Conservation (phyloP, 1,140 invertebrate species). For the Lucilia sericata region DNA sequence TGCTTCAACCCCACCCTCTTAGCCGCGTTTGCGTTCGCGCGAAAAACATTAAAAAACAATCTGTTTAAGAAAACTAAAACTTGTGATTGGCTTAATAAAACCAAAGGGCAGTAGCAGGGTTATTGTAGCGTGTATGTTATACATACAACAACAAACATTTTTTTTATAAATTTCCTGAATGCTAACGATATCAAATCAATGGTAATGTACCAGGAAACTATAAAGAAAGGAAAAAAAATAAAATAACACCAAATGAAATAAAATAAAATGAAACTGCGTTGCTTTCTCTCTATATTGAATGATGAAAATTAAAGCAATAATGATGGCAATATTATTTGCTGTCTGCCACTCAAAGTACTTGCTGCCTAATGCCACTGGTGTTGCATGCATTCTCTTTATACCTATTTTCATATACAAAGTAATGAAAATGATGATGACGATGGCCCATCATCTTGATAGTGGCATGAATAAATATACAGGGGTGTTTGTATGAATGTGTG, state of each 20-base stretch:
- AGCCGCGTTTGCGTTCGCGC: too few relatives aligned
- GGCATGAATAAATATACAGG: background rate
- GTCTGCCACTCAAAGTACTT: conserved; percentile 2
- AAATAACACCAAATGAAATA: background rate
- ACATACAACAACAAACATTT: background rate
- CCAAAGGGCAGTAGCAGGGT: background rate
- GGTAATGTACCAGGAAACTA: conserved; percentile 36
- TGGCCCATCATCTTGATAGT: background rate
- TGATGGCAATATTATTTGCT: conserved; percentile 13
- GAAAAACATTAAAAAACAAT: too few relatives aligned
- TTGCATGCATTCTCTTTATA: background rate
- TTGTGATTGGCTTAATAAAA: background rate
- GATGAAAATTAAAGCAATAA: conserved; percentile 25
- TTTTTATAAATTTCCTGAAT: conserved; percentile 31
- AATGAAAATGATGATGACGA: background rate
- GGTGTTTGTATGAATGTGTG: background rate
- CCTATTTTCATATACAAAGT: background rate
- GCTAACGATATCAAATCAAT: conserved; percentile 38
- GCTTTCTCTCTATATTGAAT: background rate
- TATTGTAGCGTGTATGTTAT: background rate
- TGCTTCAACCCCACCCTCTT: too few relatives aligned
- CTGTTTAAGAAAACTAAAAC: background rate
- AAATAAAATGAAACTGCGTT: conserved; percentile 16
- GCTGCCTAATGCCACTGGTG: background rate
- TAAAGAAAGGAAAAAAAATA: background rate